A percentile compares a stretch with the other conserved stretches of the same genome.
Evolutionary conservation across 1,140 invertebrate species (phyloP).

Genomic region (Drosophila jambulina): DNA sequence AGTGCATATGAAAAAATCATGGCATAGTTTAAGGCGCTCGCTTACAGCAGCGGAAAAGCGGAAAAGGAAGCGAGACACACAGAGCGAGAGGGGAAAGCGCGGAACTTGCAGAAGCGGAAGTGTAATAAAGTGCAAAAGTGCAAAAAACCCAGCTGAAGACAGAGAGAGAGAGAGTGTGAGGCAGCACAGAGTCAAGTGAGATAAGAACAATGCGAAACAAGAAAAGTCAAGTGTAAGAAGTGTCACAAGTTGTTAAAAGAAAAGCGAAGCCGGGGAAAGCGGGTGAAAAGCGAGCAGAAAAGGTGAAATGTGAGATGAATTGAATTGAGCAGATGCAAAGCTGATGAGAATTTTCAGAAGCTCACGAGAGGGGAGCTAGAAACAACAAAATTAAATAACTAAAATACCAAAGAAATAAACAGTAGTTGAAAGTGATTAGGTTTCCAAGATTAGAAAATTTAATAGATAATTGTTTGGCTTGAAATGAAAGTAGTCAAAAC

Average conservation of each 20-base stretch:
- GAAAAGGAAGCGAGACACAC: conserved; percentile 11
- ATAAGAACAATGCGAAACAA: conserved; percentile 55
- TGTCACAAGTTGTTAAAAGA: conserved; percentile 41
- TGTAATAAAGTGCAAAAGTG: conserved; percentile 71
- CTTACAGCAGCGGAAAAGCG: conserved; percentile 27
- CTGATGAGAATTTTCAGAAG: conserved; percentile 16
- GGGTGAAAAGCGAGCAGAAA: conserved; percentile 4
- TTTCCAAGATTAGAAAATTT: not conserved
- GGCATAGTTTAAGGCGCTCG: conserved; percentile 68
- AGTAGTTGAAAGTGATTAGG: not conserved
- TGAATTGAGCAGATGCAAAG: conserved; percentile 44
- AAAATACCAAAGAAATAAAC: not conserved
- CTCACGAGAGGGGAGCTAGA: not conserved
- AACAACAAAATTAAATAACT: not conserved
- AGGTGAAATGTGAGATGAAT: conserved; percentile 48
- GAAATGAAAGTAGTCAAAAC: not conserved
- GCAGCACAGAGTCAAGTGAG: conserved; percentile 17
- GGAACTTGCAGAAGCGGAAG: conserved; percentile 69
- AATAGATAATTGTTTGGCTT: not conserved
- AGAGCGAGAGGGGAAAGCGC: conserved; percentile 15
- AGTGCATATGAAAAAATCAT: conserved; percentile 66
- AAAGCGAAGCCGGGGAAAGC: conserved; percentile 1
- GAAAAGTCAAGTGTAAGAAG: conserved; percentile 65
- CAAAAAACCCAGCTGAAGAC: conserved; percentile 25
- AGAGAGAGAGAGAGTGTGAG: not conserved